Evolutionary conservation across 2,888 invertebrate genomes (phyloP).

Genomic region (Eumerus sabulonum): DNA sequence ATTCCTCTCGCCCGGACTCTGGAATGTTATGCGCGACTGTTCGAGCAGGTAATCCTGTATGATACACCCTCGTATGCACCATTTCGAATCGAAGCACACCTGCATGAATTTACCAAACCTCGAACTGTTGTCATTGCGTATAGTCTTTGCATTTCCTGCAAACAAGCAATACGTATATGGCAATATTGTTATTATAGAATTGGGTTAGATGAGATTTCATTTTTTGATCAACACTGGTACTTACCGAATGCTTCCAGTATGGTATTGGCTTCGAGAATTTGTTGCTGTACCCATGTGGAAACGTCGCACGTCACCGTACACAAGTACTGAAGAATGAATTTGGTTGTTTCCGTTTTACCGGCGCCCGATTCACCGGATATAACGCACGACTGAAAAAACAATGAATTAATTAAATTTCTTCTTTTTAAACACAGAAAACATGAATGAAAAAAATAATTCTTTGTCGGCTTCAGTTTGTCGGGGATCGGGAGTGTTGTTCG

Average conservation of each 20-base stretch:
- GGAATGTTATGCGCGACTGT: conserved; percentile 93
- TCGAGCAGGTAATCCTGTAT: conserved; percentile 94
- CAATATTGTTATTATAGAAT: conserved; percentile 4
- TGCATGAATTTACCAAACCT: conserved; percentile 98
- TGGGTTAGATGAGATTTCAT: conserved; percentile 43
- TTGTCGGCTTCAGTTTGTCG: conserved; percentile 24
- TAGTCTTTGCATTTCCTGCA: conserved; percentile 94
- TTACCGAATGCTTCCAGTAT: conserved; percentile 95
- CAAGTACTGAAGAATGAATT: conserved; percentile 93
- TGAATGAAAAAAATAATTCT: neutral
- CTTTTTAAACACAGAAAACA: neutral
- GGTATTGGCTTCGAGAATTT: conserved; percentile 95
- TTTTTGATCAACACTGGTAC: conserved; percentile 68
- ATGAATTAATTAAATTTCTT: conserved; percentile 40
- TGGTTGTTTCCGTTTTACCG: conserved; percentile 95
- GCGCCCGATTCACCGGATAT: conserved; percentile 96
- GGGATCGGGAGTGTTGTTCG: neutral
- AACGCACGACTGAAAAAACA: conserved; percentile 87
- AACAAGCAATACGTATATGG: conserved; percentile 1
- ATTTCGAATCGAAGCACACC: conserved; percentile 92
- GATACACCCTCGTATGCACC: conserved; percentile 94
- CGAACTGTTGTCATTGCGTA: conserved; percentile 95
- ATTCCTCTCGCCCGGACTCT: conserved; percentile 91
- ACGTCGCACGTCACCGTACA: conserved; percentile 92
- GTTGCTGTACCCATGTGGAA: conserved; percentile 96